Evolutionary conservation across 2,797 vertebrate species (phyloP).

Genomic region (Myotis pilosus): DNA sequence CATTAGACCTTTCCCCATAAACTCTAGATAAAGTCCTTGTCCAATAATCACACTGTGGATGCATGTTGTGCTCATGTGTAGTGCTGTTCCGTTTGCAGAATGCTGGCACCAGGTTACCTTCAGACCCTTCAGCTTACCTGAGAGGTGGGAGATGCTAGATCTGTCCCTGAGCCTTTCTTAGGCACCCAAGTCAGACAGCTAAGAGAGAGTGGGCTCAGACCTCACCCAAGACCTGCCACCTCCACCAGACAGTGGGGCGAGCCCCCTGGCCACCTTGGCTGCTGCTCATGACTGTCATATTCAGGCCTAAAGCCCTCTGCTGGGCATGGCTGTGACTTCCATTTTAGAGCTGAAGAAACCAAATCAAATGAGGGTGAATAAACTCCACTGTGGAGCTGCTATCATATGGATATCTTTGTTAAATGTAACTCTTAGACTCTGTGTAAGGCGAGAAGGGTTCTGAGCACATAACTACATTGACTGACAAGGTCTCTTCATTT

Average conservation of each 20-base stretch:
- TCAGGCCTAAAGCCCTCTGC: background rate
- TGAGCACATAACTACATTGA: background rate
- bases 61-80: accelerated
- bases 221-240: background rate
- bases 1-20: background rate
- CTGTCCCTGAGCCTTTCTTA: background rate
- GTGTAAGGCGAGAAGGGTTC: background rate
- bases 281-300: background rate
- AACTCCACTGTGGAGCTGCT: background rate
- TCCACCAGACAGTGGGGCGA: accelerated
- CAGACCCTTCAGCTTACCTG: background rate
- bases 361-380: background rate
- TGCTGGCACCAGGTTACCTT: background rate
- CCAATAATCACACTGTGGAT: background rate
- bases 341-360: background rate
- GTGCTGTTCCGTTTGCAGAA: background rate
- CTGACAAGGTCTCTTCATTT: conserved; percentile 30
- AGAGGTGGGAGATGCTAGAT: background rate
- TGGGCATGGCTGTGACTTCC: background rate
- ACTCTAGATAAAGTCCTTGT: background rate
- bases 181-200: background rate
- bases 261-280: background rate
- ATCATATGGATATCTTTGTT: background rate
- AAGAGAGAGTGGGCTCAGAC: background rate
- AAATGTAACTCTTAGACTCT: background rate